Base-by-base conservation (phyloP, 2,888 invertebrate genomes). In the Apomyelois bistriatella region DNA sequence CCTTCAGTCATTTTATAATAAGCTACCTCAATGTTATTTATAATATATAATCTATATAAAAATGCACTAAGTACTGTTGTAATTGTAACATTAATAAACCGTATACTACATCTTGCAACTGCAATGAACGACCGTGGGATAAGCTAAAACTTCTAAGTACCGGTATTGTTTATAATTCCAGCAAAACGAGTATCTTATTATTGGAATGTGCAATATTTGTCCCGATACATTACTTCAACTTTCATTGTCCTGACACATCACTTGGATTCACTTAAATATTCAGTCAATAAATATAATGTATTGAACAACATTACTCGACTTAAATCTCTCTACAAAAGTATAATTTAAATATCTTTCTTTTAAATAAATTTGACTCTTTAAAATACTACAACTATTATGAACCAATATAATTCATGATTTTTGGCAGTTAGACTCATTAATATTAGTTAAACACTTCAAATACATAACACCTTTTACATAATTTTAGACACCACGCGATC, bases 1-100 rank as follows among this genome's bases (percentile, higher is more conserved):
- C 68, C 68, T 72, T 89, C 89, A 89, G 88, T 89, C 88, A 72
- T 74, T 78, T 74, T 69, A 72, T 76, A 76, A 64, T 61, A 66
- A 68, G 70, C 76, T 80, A 84, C 70, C 66, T 78, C 68, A 66
- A 66, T 67, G 61, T 56, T 65, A 65, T 64, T n/a, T 54, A 57
- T 48, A 52, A 57, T 55, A 46, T 15, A 46, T 46, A 32, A 46
- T 46, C 32, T 50, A 56, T 53, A 48, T 68, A 74, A 68, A 38
- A 75, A 73, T 71, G 74, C 65, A 63, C 74, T 82, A 82, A 82
- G 82, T 82, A 79, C 78, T 66, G 68, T 49, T 68, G 59, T 70
- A 65, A 70, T 66, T 1, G 7, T 9, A 7, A 4, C 7, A 9
- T 7, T 32, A 32, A 32, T 7, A 32, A 32, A 3, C 32, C 32